Conservation (phyloP, 2,888 invertebrate genomes). For the Oconnorella tubifera region DNA sequence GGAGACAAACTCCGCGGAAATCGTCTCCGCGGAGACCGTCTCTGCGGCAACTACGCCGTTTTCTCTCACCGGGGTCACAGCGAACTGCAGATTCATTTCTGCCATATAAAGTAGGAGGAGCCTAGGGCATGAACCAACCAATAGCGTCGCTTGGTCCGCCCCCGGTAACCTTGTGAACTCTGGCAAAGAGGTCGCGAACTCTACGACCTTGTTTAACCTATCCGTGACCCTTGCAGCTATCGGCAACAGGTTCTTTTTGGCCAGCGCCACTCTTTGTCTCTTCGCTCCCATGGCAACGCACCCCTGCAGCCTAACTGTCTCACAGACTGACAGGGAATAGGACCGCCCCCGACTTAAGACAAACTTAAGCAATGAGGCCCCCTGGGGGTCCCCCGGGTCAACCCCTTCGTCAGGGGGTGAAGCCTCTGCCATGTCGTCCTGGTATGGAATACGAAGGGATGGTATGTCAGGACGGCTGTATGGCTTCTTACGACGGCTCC, state of each 20-base stretch:
- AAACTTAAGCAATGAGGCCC: constrained; percentile 10
- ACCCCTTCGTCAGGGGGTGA: constrained; percentile 9
- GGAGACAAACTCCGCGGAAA: too few relatives aligned
- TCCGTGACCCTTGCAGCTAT: constrained; percentile 32
- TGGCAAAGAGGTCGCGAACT: constrained; percentile 31
- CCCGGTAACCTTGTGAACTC: constrained; percentile 46
- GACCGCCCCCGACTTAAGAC: constrained; percentile 12
- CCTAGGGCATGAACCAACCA: constrained; percentile 48
- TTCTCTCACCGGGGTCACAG: constrained; percentile 42
- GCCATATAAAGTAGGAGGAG: constrained; percentile 52
- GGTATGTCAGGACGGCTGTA: not conserved
- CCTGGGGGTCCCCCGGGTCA: constrained; percentile 1
- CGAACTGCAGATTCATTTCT: constrained; percentile 53
- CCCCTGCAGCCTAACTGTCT: not conserved
- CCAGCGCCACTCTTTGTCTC: constrained; percentile 46
- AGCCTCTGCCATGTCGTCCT: not conserved
- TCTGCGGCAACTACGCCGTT: not conserved
- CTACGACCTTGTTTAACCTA: constrained; percentile 13
- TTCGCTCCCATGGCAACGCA: constrained; percentile 8
- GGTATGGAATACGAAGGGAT: not conserved
- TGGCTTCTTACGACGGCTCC: not conserved
- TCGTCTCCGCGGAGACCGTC: not conserved
- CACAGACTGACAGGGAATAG: constrained; percentile 12
- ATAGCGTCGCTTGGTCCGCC: constrained; percentile 47
- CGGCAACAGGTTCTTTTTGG: constrained; percentile 53